These are phyloP conservation scores for Selene dorsalis DNA, from an alignment of 2,797 vertebrate genomes.

Conservation along the genomic window DNA sequence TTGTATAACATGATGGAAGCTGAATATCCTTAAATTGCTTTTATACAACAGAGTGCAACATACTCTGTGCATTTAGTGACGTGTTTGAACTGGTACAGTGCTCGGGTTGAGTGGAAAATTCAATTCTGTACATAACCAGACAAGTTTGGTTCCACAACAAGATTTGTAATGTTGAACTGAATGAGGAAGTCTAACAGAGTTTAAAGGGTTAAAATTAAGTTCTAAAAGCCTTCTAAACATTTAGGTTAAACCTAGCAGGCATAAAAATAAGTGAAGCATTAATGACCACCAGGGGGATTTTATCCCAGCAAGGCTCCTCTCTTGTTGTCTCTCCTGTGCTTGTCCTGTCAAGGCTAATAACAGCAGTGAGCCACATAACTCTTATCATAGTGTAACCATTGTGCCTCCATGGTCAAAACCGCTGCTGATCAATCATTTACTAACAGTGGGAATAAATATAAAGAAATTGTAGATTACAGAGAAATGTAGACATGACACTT, in stretches of 20 bases:
- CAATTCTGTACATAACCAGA: background rate
- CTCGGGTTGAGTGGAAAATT: background rate
- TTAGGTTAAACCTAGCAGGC: slow-evolving; percentile 43
- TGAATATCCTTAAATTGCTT: background rate
- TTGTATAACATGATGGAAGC: slow-evolving; percentile 4
- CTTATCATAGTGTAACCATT: background rate
- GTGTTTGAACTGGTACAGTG: background rate
- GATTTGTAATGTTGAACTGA: slow-evolving; percentile 19
- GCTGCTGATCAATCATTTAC: background rate
- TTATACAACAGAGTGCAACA: background rate
- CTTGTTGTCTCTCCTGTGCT: slow-evolving; percentile 19
- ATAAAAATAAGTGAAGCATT: slow-evolving; percentile 52
- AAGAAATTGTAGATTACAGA: background rate
- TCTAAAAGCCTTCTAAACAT: slow-evolving; percentile 51
- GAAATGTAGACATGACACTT: background rate
- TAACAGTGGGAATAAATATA: background rate
- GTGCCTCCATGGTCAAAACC: background rate
- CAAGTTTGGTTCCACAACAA: slow-evolving; percentile 4
- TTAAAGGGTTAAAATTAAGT: slow-evolving; percentile 46
- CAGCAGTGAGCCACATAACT: slow-evolving; percentile 16
- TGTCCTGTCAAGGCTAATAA: slow-evolving; percentile 39
- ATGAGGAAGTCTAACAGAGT: background rate
- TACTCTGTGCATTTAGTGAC: background rate
- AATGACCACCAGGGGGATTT: slow-evolving; percentile 51
- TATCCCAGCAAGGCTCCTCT: slow-evolving; percentile 26